phyloP scores from a whole-genome alignment of 2,888 invertebrate genomes.

The Sturmia bella region DNA sequence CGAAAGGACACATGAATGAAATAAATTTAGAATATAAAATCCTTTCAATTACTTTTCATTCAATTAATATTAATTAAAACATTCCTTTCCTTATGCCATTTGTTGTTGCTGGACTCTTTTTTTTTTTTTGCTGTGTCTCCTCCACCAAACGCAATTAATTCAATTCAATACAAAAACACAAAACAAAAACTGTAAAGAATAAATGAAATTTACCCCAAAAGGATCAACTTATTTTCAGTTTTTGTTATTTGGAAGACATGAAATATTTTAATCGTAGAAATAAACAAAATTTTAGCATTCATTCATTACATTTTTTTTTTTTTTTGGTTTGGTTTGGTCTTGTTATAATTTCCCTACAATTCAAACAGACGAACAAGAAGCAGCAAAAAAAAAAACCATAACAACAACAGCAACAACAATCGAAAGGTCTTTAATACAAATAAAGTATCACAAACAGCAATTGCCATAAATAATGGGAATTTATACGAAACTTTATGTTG shows the following conservation, averaged over 20 bases:
- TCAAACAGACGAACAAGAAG: slow-evolving; percentile 20
- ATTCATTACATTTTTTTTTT: slow-evolving; percentile 46
- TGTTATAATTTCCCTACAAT: slow-evolving; percentile 61
- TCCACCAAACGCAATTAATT: slow-evolving; percentile 61
- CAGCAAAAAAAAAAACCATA: too few species aligned
- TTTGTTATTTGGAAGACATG: slow-evolving; percentile 53
- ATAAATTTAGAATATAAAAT: slow-evolving; percentile 72
- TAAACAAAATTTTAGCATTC: slow-evolving; percentile 64
- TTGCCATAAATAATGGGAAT: slow-evolving; percentile 81
- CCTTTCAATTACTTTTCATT: slow-evolving; percentile 80
- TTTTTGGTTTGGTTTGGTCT: slow-evolving; percentile 59
- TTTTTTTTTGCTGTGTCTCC: slow-evolving; percentile 6
- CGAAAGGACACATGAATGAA: slow-evolving; percentile 72
- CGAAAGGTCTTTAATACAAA: slow-evolving; percentile 68
- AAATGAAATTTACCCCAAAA: slow-evolving; percentile 45
- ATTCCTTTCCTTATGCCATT: slow-evolving; percentile 70
- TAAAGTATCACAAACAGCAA: slow-evolving; percentile 81
- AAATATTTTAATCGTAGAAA: slow-evolving; percentile 47
- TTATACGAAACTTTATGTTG: slow-evolving; percentile 73
- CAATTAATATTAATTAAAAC: slow-evolving; percentile 81
- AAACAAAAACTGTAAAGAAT: slow-evolving; percentile 46
- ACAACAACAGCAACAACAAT: slow-evolving; percentile 16
- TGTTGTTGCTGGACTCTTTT: slow-evolving; percentile 34
- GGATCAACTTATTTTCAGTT: slow-evolving; percentile 62
- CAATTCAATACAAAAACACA: too few species aligned